Evolutionary conservation across 2,888 invertebrate species (phyloP).

Genomic region (Melangyna quadrimaculata): DNA sequence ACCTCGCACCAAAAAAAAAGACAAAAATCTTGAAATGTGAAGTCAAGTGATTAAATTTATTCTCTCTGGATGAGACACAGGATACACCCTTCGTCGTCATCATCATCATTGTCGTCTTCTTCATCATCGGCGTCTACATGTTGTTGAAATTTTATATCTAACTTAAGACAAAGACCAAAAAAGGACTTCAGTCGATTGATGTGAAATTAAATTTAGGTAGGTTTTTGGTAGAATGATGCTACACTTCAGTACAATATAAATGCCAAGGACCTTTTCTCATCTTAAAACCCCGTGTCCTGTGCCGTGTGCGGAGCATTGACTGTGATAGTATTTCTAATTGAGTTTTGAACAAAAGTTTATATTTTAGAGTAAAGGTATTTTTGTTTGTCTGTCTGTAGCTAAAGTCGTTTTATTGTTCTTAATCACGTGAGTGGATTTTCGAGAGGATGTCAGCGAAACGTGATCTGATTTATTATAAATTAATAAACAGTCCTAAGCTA

Average conservation of each 20-base stretch:
- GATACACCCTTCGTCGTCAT: background rate
- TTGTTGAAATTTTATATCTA: background rate
- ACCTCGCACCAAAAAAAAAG: background rate
- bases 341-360: conserved; percentile 30
- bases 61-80: conserved; percentile 23
- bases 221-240: background rate
- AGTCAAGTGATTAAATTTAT: conserved; percentile 61
- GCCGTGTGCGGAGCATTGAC: background rate
- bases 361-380: background rate
- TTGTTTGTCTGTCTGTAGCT: too few species aligned
- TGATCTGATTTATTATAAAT: conserved; percentile 12
- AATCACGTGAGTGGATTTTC: conserved; percentile 12
- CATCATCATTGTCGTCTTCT: background rate
- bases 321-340: conserved; percentile 35
- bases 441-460: background rate
- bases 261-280: conserved; percentile 12
- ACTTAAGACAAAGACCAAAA: background rate
- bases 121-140: background rate
- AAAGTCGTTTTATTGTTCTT: background rate
- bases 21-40: conserved; percentile 43
- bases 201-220: conserved; percentile 26
- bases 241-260: background rate
- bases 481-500: background rate
- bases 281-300: background rate
- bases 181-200: conserved; percentile 21